A percentile compares a stretch with the other conserved stretches of the same genome.
phyloP scores from a whole-genome alignment of 1,140 invertebrate genomes.

The Octopus sinensis region DNA sequence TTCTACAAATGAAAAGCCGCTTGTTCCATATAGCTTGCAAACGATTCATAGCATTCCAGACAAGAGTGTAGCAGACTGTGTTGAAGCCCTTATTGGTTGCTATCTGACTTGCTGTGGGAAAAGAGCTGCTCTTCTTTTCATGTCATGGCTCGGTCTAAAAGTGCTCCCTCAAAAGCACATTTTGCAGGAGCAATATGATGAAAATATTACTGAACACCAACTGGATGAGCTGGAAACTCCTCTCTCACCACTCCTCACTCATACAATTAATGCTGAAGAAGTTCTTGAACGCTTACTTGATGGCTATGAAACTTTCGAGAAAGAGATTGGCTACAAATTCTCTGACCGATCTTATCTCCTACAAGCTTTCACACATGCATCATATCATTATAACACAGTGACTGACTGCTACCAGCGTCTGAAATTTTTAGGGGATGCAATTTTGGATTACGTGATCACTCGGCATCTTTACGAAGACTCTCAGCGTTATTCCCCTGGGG shows the following conservation, averaged over 20 bases:
- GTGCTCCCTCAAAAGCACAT: constrained; percentile 43
- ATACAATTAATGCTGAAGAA: constrained; percentile 66
- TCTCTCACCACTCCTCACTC: constrained; percentile 71
- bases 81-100: constrained; percentile 95
- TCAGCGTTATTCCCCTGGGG: constrained; percentile 70
- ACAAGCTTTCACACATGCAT: constrained; percentile 88
- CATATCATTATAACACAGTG: constrained; percentile 87
- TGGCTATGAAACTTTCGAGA: constrained; percentile 83
- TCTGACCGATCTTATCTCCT: constrained; percentile 71
- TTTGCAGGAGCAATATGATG: too few relatives aligned
- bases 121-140: constrained; percentile 87
- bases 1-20: constrained; percentile 19
- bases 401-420: constrained; percentile 94
- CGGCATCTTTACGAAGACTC: constrained; percentile 94
- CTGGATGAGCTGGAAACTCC: constrained; percentile 67
- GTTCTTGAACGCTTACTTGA: constrained; percentile 71
- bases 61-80: constrained; percentile 98
- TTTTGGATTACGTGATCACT: constrained; percentile 94
- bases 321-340: constrained; percentile 82
- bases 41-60: constrained; percentile 98
- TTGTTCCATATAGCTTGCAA: constrained; percentile 90
- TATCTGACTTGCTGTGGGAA: constrained; percentile 94
- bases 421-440: constrained; percentile 97
- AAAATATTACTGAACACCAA: constrained; percentile 8
- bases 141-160: constrained; percentile 89